phyloP scores from a whole-genome alignment of 1,140 invertebrate genomes.

The Bombus pyrosoma region DNA sequence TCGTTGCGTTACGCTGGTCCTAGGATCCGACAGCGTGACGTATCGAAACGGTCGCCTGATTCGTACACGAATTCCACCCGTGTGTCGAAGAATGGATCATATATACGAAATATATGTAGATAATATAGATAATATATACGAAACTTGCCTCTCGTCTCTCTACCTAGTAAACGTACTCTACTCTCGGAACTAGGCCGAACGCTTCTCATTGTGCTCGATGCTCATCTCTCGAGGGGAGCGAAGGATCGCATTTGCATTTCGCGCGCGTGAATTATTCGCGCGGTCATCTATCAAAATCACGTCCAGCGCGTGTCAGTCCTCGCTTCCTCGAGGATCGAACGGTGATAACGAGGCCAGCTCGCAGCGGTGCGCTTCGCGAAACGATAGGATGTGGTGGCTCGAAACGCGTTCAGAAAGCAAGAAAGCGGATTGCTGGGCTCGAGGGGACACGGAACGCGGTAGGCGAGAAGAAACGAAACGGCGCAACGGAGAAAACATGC shows the following conservation, averaged over 20 bases:
- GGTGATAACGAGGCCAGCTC: background rate
- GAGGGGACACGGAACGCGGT: conserved; percentile 1
- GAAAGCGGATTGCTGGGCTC: background rate
- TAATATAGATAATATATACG: too few relatives aligned
- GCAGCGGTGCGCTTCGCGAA: background rate
- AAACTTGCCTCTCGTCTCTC: background rate
- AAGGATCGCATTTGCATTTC: conserved; percentile 5
- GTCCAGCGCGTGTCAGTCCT: background rate
- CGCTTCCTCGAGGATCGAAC: background rate
- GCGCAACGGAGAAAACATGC: conserved; percentile 46
- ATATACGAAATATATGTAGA: too few relatives aligned
- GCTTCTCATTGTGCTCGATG: conserved; percentile 48
- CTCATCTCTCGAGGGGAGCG: background rate
- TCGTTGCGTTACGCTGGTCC: background rate
- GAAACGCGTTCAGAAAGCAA: conserved; percentile 9
- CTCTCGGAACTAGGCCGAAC: conserved; percentile 28
- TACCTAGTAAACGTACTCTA: background rate
- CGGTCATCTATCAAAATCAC: conserved; percentile 14
- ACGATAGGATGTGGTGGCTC: background rate
- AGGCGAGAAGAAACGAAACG: conserved; percentile 35
- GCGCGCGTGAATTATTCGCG: conserved; percentile 26
- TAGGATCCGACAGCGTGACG: conserved; percentile 21
- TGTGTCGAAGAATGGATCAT: conserved; percentile 18
- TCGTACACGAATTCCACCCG: conserved; percentile 15
- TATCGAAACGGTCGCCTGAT: background rate